Percentiles rank a stretch among this genome's conserved stretches.
Evolutionary conservation across 2,888 invertebrate genomes (phyloP).

Genomic region (Perizoma affinitatum): DNA sequence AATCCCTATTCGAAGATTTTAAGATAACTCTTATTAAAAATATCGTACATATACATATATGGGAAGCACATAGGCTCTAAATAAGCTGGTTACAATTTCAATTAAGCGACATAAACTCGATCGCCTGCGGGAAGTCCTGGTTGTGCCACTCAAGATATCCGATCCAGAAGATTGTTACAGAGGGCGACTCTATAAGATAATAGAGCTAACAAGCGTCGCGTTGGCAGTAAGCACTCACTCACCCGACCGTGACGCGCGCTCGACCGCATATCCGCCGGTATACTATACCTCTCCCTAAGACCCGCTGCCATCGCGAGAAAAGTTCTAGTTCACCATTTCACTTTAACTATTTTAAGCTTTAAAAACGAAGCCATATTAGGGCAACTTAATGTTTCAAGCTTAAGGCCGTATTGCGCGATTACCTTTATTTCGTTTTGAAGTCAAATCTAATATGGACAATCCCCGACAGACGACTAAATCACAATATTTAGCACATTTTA

Average conservation of each 20-base stretch:
- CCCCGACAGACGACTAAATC: slow-evolving; percentile 22
- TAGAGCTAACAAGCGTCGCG: slow-evolving; percentile 74
- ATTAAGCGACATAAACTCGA: too few species aligned
- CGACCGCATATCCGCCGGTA: slow-evolving; percentile 80
- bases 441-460: slow-evolving; percentile 17
- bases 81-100: too few species aligned
- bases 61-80: too few species aligned
- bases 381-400: neutral
- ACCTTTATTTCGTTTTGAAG: slow-evolving; percentile 2
- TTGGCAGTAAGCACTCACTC: slow-evolving; percentile 62
- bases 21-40: too few species aligned
- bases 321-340: slow-evolving; percentile 40
- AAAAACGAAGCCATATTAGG: neutral
- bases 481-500: slow-evolving; percentile 27
- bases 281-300: slow-evolving; percentile 68
- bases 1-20: too few species aligned
- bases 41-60: too few species aligned
- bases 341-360: neutral
- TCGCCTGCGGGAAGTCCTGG: too few species aligned
- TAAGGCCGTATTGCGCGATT: neutral
- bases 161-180: slow-evolving; percentile 66
- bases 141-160: slow-evolving; percentile 63
- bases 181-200: slow-evolving; percentile 69
- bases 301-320: slow-evolving; percentile 36
- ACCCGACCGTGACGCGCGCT: slow-evolving; percentile 71